Conservation (phyloP, 2,113 vertebrate species). For the Montifringilla adamsi region DNA sequence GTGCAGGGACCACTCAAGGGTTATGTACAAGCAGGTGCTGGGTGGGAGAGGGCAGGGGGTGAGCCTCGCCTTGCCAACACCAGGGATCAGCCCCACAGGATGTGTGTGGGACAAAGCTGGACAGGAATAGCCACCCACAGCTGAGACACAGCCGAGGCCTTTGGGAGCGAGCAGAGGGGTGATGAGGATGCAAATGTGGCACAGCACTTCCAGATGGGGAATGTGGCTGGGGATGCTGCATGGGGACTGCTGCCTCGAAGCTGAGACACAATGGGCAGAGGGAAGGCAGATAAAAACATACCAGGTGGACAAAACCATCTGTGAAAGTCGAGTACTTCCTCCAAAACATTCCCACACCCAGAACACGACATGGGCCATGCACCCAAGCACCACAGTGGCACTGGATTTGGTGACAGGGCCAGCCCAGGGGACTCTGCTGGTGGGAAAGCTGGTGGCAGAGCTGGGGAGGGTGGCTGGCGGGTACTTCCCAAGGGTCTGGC, state of each 20-base stretch:
- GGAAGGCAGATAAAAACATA: neutral
- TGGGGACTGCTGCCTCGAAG: neutral
- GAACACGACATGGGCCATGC: neutral
- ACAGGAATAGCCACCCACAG: neutral
- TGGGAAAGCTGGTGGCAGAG: neutral
- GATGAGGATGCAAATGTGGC: neutral
- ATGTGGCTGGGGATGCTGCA: neutral
- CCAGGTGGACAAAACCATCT: neutral
- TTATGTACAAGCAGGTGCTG: slow-evolving; percentile 46
- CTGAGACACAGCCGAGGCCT: neutral
- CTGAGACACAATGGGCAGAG: neutral
- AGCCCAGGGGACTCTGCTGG: neutral
- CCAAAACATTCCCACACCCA: neutral
- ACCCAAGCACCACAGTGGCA: neutral
- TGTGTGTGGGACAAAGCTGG: neutral
- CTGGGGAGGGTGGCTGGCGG: accelerated
- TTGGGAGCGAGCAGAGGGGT: neutral
- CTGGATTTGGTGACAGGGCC: neutral
- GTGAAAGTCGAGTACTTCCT: neutral
- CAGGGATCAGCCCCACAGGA: neutral
- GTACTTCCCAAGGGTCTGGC: neutral
- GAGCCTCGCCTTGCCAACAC: accelerated
- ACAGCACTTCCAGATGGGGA: neutral
- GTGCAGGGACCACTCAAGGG: neutral
- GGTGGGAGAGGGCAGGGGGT: neutral